These are phyloP conservation scores for Prionace glauca DNA, from an alignment of 2,797 vertebrate species.

Conservation along the genomic window DNA sequence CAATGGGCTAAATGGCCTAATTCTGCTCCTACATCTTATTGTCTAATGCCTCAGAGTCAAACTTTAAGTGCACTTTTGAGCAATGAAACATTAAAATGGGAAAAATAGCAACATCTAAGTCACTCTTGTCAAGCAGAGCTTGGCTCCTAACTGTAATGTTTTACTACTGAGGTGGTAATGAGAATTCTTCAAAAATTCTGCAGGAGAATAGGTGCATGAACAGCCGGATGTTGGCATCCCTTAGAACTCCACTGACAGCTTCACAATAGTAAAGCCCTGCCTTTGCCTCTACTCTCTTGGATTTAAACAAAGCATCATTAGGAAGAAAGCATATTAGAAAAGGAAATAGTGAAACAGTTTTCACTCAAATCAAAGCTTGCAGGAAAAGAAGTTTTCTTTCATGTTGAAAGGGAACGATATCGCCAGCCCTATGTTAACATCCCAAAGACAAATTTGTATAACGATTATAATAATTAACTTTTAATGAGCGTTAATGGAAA, in stretches of 20 bases:
- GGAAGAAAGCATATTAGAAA: not conserved
- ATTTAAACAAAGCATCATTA: not conserved
- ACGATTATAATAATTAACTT: not conserved
- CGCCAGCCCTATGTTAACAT: not conserved
- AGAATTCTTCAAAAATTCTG: not conserved
- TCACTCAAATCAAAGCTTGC: not conserved
- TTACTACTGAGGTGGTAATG: not conserved
- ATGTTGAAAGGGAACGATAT: not conserved
- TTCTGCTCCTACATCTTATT: no score
- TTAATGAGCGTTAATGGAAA: no score
- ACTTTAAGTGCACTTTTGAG: not conserved
- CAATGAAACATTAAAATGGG: not conserved
- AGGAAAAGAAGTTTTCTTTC: not conserved
- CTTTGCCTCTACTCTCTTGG: not conserved
- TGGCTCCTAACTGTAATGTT: not conserved
- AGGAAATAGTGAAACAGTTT: not conserved
- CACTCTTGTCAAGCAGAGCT: not conserved
- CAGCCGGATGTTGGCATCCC: not conserved
- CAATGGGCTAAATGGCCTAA: no score
- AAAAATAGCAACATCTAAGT: not conserved
- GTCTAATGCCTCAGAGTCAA: constrained; percentile 1
- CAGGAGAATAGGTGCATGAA: not conserved
- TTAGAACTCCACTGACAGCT: not conserved
- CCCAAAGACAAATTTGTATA: not conserved
- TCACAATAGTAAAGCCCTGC: not conserved